These are phyloP conservation scores for Mormyrus lacerda DNA, from an alignment of 2,113 vertebrate genomes.

Conservation along the genomic window DNA sequence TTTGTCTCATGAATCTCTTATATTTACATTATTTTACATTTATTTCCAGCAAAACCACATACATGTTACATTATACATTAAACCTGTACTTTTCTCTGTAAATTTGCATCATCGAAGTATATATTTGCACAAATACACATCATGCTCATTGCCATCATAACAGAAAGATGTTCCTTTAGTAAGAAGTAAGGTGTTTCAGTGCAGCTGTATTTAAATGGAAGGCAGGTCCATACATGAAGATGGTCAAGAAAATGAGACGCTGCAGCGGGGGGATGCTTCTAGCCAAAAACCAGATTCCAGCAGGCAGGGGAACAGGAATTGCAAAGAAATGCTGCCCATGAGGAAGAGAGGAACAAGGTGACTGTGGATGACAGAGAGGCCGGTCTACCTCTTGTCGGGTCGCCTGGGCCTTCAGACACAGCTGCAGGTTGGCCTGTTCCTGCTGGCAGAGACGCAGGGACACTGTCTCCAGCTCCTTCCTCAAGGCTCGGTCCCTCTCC, in stretches of 20 bases:
- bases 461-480: slow-evolving; percentile 44
- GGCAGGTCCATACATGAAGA: not conserved
- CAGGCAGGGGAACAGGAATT: not conserved
- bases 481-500: slow-evolving; percentile 47
- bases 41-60: not conserved
- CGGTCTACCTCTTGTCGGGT: slow-evolving; percentile 44
- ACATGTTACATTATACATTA: not conserved
- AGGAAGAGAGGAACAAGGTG: not conserved
- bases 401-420: slow-evolving; percentile 33
- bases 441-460: slow-evolving; percentile 40
- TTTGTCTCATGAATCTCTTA: not conserved
- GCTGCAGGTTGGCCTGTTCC: slow-evolving; percentile 49
- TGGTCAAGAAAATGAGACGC: not conserved
- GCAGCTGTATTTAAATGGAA: not conserved
- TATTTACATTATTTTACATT: not conserved
- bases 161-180: not conserved
- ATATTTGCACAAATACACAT: not conserved
- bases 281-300: not conserved
- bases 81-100: not conserved
- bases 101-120: not conserved
- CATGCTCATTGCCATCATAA: not conserved
- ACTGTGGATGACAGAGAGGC: not conserved
- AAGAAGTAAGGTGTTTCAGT: not conserved
- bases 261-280: not conserved
- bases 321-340: not conserved